Conservation (phyloP, 2,888 invertebrate genomes). For the Platycheirus rosarum region DNA sequence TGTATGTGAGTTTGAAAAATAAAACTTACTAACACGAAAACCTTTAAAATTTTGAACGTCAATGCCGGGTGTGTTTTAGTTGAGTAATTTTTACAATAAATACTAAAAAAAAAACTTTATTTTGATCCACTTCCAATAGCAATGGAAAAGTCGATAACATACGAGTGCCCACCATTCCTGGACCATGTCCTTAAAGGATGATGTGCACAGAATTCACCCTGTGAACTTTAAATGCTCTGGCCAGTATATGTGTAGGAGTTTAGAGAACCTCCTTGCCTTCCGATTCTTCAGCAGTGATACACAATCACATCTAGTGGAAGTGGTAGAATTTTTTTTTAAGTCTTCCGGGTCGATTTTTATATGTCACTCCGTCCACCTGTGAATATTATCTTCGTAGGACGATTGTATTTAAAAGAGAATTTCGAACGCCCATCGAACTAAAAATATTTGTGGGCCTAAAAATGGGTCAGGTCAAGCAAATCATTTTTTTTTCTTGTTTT, state of each 20-base stretch:
- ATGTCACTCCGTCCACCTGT: conserved; percentile 46
- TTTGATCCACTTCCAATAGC: conserved; percentile 35
- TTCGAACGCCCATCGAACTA: conserved; percentile 29
- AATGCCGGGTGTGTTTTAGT: conserved; percentile 65
- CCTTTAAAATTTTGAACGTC: conserved; percentile 34
- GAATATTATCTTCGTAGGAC: conserved; percentile 40
- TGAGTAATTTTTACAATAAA: conserved; percentile 71
- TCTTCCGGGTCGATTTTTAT: not conserved
- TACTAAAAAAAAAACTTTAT: conserved; percentile 68
- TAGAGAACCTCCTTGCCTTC: conserved; percentile 55
- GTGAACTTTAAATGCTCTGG: not conserved
- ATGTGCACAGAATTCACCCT: conserved; percentile 52
- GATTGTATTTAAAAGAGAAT: conserved; percentile 25
- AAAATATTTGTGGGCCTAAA: conserved; percentile 46
- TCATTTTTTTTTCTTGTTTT: conserved; percentile 22
- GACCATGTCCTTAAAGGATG: conserved; percentile 45
- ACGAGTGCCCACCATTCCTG: conserved; percentile 2
- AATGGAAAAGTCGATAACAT: conserved; percentile 14
- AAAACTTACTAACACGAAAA: conserved; percentile 35
- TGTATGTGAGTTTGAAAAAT: conserved; percentile 47
- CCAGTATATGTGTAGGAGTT: conserved; percentile 19
- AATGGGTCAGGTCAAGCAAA: conserved; percentile 17
- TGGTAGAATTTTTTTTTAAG: not conserved
- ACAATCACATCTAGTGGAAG: conserved; percentile 23
- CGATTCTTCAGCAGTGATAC: conserved; percentile 21